Conservation (phyloP, 2,113 vertebrate species). For the Pampusana beccarii region DNA sequence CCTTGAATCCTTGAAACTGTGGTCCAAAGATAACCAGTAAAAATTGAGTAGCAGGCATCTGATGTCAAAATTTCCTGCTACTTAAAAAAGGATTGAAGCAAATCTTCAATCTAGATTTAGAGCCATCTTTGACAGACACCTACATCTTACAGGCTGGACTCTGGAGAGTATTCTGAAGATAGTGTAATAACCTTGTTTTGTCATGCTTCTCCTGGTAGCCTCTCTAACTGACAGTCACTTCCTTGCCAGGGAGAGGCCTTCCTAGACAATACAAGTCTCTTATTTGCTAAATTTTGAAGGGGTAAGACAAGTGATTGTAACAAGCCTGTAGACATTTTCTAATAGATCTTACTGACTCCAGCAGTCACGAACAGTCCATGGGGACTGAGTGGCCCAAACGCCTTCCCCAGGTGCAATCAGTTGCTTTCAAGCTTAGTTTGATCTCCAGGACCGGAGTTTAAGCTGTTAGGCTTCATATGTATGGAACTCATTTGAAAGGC, state of each 20-base stretch:
- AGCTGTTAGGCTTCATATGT: background rate
- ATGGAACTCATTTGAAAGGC: background rate
- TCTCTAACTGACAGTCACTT: background rate
- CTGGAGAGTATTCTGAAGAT: background rate
- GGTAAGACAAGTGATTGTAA: background rate
- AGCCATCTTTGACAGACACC: background rate
- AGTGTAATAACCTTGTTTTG: background rate
- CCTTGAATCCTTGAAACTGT: background rate
- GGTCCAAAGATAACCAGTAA: background rate
- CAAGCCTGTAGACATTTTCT: background rate
- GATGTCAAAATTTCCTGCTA: background rate
- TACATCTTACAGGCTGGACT: background rate
- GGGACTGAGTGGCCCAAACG: background rate
- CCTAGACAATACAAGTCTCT: background rate
- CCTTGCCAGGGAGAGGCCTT: background rate
- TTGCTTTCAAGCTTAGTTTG: background rate
- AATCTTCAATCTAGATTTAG: background rate
- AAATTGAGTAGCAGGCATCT: background rate
- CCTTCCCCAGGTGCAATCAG: background rate
- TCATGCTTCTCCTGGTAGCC: background rate
- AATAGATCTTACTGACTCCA: background rate
- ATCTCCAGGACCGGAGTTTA: background rate
- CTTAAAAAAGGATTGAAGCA: background rate
- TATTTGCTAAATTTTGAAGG: background rate
- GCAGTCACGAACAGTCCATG: background rate